phyloP scores from a whole-genome alignment of 1,140 invertebrate species.

The Saccostrea echinata region DNA sequence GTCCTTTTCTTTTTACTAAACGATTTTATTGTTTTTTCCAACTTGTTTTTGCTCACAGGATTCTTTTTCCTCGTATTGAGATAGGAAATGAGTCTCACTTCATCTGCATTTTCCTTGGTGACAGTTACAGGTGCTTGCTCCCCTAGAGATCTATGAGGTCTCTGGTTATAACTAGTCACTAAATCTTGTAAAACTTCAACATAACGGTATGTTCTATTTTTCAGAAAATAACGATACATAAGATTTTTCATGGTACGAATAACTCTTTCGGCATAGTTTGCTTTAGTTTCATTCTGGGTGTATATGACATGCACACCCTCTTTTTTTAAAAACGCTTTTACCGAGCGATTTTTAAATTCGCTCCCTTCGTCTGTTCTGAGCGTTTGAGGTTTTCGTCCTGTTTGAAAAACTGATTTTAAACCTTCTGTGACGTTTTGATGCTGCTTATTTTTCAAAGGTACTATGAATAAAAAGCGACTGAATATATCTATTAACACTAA shows the following conservation, averaged over 20 bases:
- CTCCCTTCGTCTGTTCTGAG: constrained; percentile 48
- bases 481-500: constrained; percentile 52
- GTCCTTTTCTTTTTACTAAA: not conserved
- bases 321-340: constrained; percentile 40
- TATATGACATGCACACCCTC: constrained; percentile 24
- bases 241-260: constrained; percentile 33
- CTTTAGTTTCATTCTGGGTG: constrained; percentile 48
- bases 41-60: not conserved
- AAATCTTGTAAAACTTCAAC: constrained; percentile 45
- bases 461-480: constrained; percentile 35
- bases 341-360: constrained; percentile 52
- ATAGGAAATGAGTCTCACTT: constrained; percentile 42
- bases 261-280: constrained; percentile 47
- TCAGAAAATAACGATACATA: constrained; percentile 47
- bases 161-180: constrained; percentile 45
- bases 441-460: constrained; percentile 44
- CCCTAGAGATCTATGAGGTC: constrained; percentile 47
- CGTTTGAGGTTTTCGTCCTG: constrained; percentile 29
- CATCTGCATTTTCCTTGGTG: constrained; percentile 44
- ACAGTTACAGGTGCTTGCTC: constrained; percentile 35
- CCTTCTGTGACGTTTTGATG: constrained; percentile 28
- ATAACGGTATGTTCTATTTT: constrained; percentile 49
- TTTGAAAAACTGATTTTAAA: constrained; percentile 35
- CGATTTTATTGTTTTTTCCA: not conserved
- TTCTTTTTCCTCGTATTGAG: not conserved